phyloP scores from a whole-genome alignment of 2,113 vertebrate species.

The Nettapus auritus region DNA sequence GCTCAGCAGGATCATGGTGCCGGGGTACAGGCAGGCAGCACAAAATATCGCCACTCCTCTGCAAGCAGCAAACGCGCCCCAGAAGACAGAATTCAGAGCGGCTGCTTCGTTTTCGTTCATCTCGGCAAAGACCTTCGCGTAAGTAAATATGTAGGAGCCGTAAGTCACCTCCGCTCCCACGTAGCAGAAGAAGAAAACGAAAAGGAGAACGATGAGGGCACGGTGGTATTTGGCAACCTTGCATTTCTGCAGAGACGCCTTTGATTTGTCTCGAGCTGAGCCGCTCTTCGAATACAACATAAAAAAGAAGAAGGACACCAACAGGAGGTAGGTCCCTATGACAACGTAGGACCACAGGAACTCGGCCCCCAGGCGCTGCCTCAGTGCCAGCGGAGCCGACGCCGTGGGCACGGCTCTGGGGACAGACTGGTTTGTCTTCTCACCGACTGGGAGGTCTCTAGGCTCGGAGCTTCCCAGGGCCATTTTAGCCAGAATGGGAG shows the following conservation, averaged over 20 bases:
- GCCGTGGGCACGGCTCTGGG: not conserved
- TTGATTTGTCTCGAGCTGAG: constrained; percentile 52
- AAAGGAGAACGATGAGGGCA: constrained; percentile 83
- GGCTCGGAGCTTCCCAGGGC: constrained; percentile 63
- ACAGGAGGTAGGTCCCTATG: constrained; percentile 83
- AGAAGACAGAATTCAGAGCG: constrained; percentile 90
- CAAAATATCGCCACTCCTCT: constrained; percentile 88
- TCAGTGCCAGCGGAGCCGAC: not conserved
- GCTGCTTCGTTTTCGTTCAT: constrained; percentile 82
- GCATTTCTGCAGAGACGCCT: constrained; percentile 34
- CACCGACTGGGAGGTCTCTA: not conserved
- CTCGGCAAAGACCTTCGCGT: constrained; percentile 73
- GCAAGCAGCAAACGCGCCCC: constrained; percentile 85
- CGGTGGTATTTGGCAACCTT: constrained; percentile 81
- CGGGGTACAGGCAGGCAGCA: constrained; percentile 82
- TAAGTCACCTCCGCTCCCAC: constrained; percentile 93
- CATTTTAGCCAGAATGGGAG: constrained; percentile 90
- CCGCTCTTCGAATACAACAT: constrained; percentile 75
- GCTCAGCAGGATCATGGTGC: constrained; percentile 88
- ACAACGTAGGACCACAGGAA: constrained; percentile 87
- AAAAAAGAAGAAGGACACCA: constrained; percentile 82
- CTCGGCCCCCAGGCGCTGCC: not conserved
- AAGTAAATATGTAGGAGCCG: constrained; percentile 90
- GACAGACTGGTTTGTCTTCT: not conserved
- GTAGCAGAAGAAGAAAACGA: constrained; percentile 90